phyloP scores from a whole-genome alignment of 1,140 invertebrate genomes.

The Brachionus rotundiformis region DNA sequence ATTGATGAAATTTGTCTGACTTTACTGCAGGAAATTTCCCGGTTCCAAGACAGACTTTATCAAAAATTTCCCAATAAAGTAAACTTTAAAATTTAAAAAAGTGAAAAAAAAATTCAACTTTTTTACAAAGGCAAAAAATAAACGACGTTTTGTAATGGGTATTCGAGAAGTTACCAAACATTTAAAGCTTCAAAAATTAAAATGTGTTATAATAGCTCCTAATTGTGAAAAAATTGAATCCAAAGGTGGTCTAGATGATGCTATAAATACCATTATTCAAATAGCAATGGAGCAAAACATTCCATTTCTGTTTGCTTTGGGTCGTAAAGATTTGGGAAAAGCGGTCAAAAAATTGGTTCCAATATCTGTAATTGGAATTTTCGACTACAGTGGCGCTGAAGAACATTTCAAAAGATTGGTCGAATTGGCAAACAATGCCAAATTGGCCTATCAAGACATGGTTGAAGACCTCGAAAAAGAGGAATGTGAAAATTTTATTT shows the following conservation, averaged over 20 bases:
- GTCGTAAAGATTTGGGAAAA: conserved; percentile 66
- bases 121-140: conserved; percentile 65
- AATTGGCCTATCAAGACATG: conserved; percentile 44
- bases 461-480: conserved; percentile 15
- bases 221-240: conserved; percentile 66
- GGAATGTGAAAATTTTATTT: conserved; percentile 20
- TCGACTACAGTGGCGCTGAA: conserved; percentile 68
- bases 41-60: conserved; percentile 70
- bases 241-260: conserved; percentile 66
- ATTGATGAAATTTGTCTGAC: conserved; percentile 61
- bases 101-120: neutral
- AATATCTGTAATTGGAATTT: conserved; percentile 68
- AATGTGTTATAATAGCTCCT: conserved; percentile 69
- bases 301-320: conserved; percentile 67
- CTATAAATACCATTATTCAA: conserved; percentile 63
- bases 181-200: conserved; percentile 68
- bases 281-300: conserved; percentile 65
- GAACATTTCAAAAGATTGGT: conserved; percentile 54
- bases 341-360: conserved; percentile 67
- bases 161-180: conserved; percentile 68
- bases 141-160: conserved; percentile 68
- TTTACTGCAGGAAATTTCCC: conserved; percentile 67
- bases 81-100: neutral
- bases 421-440: conserved; percentile 29
- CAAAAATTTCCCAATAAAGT: conserved; percentile 66